A percentile compares a stretch with the other conserved stretches of the same genome.
Conservation (phyloP, 1,140 invertebrate genomes). For the Apis cerana region DNA sequence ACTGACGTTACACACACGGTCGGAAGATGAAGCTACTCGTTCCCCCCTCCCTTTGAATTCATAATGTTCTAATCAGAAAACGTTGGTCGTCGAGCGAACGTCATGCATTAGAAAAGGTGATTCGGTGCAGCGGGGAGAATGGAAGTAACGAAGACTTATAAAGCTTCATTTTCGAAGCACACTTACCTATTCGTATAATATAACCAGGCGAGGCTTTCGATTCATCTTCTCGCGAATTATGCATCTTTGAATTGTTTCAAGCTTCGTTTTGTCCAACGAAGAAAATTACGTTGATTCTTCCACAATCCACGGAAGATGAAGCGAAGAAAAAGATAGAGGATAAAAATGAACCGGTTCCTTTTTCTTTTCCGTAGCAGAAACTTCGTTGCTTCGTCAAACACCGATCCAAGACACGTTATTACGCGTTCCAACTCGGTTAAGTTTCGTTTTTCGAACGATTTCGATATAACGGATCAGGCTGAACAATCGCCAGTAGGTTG, state of each 20-base stretch:
- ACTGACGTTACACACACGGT: slow-evolving; percentile 23
- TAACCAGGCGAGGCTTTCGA: neutral
- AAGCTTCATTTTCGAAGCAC: neutral
- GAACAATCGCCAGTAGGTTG: neutral
- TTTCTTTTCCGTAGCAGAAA: neutral
- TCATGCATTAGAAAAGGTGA: slow-evolving; percentile 37
- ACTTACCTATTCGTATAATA: neutral
- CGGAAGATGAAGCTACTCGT: slow-evolving; percentile 23
- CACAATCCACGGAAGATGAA: no score
- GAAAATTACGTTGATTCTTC: neutral
- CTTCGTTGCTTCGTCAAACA: neutral
- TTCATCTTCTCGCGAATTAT: neutral
- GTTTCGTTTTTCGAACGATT: neutral
- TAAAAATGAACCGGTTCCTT: neutral
- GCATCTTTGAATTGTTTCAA: neutral
- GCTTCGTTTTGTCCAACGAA: neutral
- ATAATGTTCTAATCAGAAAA: slow-evolving; percentile 56
- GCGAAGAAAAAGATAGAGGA: neutral
- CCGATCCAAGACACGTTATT: neutral
- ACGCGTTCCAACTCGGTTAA: neutral
- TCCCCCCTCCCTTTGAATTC: slow-evolving; percentile 48
- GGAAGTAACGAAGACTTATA: slow-evolving; percentile 18
- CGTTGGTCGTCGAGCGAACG: neutral
- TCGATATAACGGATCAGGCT: neutral
- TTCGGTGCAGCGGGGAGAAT: neutral